A percentile compares a stretch with the other conserved stretches of the same genome.
Conservation (phyloP, 1,140 invertebrate genomes). For the Drosophila arawakana region DNA sequence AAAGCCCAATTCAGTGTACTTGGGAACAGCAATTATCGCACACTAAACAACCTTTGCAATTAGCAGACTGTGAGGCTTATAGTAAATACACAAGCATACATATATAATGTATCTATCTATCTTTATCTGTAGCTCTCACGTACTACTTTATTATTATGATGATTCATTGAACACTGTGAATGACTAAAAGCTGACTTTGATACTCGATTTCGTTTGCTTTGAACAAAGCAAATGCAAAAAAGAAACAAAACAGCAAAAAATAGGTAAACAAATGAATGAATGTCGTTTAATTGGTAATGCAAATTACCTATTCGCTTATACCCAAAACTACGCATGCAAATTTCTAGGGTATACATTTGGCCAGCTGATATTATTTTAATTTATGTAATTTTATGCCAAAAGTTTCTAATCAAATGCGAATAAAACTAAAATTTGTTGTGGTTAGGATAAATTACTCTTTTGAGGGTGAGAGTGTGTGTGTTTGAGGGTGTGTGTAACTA, state of each 20-base stretch:
- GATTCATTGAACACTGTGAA: slow-evolving; percentile 47
- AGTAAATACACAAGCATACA: slow-evolving; percentile 15
- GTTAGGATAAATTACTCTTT: slow-evolving; percentile 30
- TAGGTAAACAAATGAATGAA: slow-evolving; percentile 20
- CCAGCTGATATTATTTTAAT: slow-evolving; percentile 16
- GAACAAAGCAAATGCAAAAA: not conserved
- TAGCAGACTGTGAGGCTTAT: slow-evolving; percentile 35
- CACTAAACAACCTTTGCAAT: slow-evolving; percentile 45
- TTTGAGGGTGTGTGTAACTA: slow-evolving; percentile 50
- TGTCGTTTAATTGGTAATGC: slow-evolving; percentile 4
- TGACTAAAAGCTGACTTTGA: slow-evolving; percentile 25
- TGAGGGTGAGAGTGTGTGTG: slow-evolving; percentile 20
- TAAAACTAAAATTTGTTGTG: slow-evolving; percentile 3
- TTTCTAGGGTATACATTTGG: not conserved
- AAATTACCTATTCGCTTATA: not conserved
- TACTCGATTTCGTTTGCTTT: slow-evolving; percentile 8
- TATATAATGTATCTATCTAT: slow-evolving; percentile 26
- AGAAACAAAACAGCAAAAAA: too few relatives aligned
- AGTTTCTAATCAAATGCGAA: slow-evolving; percentile 24
- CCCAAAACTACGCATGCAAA: not conserved
- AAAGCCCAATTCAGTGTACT: slow-evolving; percentile 31
- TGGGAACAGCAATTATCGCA: slow-evolving; percentile 42
- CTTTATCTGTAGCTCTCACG: slow-evolving; percentile 55
- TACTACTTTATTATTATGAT: slow-evolving; percentile 31
- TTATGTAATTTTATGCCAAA: slow-evolving; percentile 18